phyloP scores from a whole-genome alignment of 2,888 invertebrate species.

The Drosophila subquinaria region DNA sequence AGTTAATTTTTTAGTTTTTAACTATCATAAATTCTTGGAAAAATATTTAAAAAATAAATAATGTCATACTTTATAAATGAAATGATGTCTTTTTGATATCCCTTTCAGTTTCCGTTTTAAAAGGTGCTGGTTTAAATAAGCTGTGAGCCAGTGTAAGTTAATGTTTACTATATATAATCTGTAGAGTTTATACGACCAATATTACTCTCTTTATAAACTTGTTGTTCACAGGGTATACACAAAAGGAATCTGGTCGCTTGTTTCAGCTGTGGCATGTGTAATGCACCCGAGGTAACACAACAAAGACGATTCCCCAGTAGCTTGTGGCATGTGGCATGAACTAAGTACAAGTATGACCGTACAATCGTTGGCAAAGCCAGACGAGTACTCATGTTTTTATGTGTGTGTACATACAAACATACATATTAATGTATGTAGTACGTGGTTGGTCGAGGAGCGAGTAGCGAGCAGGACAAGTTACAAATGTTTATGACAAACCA shows the following conservation, averaged over 20 bases:
- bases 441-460: constrained; percentile 33
- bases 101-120: too few relatives aligned
- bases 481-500: constrained; percentile 81
- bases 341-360: constrained; percentile 18
- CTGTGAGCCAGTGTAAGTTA: too few relatives aligned
- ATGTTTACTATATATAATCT: too few relatives aligned
- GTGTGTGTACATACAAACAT: constrained; percentile 27
- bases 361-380: constrained; percentile 1
- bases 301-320: constrained; percentile 30
- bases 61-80: too few relatives aligned
- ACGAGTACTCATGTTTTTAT: constrained; percentile 17
- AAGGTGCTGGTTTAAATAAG: too few relatives aligned
- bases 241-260: constrained; percentile 17
- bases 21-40: too few relatives aligned
- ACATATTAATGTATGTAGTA: constrained; percentile 26
- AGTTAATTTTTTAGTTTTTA: too few relatives aligned
- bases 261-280: constrained; percentile 11
- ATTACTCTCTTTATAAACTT: background rate
- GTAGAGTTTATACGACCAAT: background rate
- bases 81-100: too few relatives aligned
- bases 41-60: too few relatives aligned
- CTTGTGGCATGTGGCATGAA: constrained; percentile 28
- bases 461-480: constrained; percentile 57
- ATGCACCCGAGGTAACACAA: constrained; percentile 20
- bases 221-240: background rate